phyloP scores from a whole-genome alignment of 2,888 invertebrate genomes.

The Glyphotaelius pellucidus region DNA sequence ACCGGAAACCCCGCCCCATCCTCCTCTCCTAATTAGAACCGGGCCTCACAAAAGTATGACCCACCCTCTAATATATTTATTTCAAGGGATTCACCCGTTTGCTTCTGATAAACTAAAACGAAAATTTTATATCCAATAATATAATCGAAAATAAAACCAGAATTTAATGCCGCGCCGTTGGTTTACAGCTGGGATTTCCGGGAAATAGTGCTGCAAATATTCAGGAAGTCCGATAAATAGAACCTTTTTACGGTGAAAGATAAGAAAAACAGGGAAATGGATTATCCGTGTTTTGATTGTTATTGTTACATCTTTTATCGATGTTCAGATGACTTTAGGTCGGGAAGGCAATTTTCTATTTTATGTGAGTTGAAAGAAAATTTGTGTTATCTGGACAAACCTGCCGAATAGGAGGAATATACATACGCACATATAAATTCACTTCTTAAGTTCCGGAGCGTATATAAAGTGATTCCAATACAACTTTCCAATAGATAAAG shows the following conservation, averaged over 20 bases:
- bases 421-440: background rate
- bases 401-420: background rate
- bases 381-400: background rate
- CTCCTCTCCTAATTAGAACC: constrained; percentile 58
- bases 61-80: constrained; percentile 38
- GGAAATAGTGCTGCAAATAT: constrained; percentile 24
- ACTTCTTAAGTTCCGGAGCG: too few relatives aligned
- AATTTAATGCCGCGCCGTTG: constrained; percentile 46
- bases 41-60: constrained; percentile 57
- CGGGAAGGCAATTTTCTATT: background rate
- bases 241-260: background rate
- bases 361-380: background rate
- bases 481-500: too few relatives aligned
- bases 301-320: background rate
- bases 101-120: constrained; percentile 52
- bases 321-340: background rate
- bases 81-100: constrained; percentile 19
- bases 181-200: background rate
- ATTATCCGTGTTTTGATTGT: background rate
- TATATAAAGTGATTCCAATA: too few relatives aligned
- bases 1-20: constrained; percentile 45
- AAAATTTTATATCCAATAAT: constrained; percentile 60
- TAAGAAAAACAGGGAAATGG: background rate
- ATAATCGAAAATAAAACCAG: constrained; percentile 51
- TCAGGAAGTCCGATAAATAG: background rate